A percentile compares a stretch with the other conserved stretches of the same genome.
Evolutionary conservation across 2,113 vertebrate species (phyloP).

Genomic region (Leptobrachium ailaonicum): DNA sequence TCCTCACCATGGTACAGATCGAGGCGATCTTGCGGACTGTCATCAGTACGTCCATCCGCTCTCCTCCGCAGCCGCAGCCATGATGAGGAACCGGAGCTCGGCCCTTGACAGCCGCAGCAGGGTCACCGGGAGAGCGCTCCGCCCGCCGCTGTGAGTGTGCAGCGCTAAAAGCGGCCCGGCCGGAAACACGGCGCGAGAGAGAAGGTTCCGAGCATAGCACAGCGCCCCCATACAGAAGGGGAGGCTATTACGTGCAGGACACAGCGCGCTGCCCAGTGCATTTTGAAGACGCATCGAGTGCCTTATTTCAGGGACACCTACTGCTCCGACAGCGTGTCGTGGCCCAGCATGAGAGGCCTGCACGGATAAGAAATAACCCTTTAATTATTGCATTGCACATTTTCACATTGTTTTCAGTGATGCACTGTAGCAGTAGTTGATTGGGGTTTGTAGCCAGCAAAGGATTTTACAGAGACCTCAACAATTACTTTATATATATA

Average conservation of each 20-base stretch:
- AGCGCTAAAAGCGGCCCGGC: background rate
- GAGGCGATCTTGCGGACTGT: constrained; percentile 93
- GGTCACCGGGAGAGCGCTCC: constrained; percentile 50
- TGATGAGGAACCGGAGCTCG: constrained; percentile 76
- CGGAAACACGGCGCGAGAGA: background rate
- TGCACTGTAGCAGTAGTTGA: no score
- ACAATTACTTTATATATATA: no score
- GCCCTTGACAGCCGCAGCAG: constrained; percentile 57
- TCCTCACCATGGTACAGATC: constrained; percentile 90
- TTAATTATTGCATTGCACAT: no score
- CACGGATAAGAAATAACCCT: no score
- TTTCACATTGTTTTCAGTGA: no score
- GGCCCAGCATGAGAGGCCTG: no score
- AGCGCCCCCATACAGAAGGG: background rate
- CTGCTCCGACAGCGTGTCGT: no score
- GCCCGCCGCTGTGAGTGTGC: constrained; percentile 46
- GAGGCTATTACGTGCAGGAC: background rate
- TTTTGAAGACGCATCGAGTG: no score
- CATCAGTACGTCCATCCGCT: constrained; percentile 90
- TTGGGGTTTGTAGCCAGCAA: no score
- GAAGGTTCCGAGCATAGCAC: background rate
- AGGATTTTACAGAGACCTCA: no score
- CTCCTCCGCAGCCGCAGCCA: constrained; percentile 65
- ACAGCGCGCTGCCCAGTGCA: no score
- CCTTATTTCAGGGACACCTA: no score